Evolutionary conservation across 2,797 vertebrate genomes (phyloP).

Genomic region (Botia almorhae): DNA sequence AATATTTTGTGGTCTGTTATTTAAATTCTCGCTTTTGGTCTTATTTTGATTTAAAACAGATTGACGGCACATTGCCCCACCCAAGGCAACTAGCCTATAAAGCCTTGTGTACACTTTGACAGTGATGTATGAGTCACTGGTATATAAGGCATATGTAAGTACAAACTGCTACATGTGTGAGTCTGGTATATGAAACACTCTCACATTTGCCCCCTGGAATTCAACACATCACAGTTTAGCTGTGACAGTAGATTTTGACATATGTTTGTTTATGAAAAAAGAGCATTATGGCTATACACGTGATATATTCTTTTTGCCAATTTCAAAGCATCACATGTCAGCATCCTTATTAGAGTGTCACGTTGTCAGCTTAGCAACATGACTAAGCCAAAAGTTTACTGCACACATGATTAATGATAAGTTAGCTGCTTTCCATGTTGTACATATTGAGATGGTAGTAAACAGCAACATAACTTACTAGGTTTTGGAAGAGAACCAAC

Average conservation of each 20-base stretch:
- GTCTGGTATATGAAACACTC: slow-evolving; percentile 28
- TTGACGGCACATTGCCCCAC: slow-evolving; percentile 16
- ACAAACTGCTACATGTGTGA: slow-evolving; percentile 40
- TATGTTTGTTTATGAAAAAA: slow-evolving; percentile 8
- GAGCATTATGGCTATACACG: background rate
- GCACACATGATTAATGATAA: background rate
- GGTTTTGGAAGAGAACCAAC: background rate
- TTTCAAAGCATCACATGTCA: background rate
- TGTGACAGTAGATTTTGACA: slow-evolving; percentile 10
- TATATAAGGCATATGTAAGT: slow-evolving; percentile 42
- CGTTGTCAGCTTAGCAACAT: background rate
- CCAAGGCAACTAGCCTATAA: slow-evolving; percentile 32
- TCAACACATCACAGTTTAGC: slow-evolving; percentile 29
- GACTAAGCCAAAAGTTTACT: background rate
- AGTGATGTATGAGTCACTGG: slow-evolving; percentile 51
- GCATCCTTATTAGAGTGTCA: background rate
- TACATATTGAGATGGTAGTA: background rate
- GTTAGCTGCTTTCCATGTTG: no score
- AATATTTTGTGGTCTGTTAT: slow-evolving; percentile 31
- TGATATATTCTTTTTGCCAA: background rate
- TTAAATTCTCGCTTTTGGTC: slow-evolving; percentile 1
- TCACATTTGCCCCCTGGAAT: slow-evolving; percentile 29
- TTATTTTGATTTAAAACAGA: slow-evolving; percentile 46
- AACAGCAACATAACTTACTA: background rate
- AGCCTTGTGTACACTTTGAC: slow-evolving; percentile 37